phyloP scores from a whole-genome alignment of 2,797 vertebrate genomes.

The Fundulus diaphanus region DNA sequence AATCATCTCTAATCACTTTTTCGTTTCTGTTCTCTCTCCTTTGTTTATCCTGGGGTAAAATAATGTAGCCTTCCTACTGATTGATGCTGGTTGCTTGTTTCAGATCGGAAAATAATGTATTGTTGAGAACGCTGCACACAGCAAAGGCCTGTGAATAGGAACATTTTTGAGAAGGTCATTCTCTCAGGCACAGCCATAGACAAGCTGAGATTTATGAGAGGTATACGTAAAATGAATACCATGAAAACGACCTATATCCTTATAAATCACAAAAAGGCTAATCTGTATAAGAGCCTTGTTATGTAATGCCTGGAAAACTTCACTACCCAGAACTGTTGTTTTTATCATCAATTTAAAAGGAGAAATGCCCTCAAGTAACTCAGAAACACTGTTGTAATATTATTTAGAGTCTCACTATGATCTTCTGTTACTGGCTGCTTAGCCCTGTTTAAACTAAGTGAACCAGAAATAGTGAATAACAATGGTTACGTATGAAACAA shows the following conservation, averaged over 20 bases:
- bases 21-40: neutral
- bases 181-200: conserved; percentile 10
- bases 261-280: conserved; percentile 22
- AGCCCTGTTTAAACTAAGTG: neutral
- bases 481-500: neutral
- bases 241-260: conserved; percentile 8
- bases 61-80: neutral
- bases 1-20: neutral
- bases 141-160: conserved; percentile 14
- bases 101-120: neutral
- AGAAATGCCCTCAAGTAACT: neutral
- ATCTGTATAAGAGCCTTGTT: conserved; percentile 4
- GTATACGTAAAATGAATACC: conserved; percentile 21
- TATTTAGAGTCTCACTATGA: neutral
- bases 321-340: neutral
- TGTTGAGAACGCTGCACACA: conserved; percentile 7
- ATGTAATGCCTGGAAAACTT: conserved; percentile 6
- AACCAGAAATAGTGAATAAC: neutral
- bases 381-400: neutral
- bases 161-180: conserved; percentile 28
- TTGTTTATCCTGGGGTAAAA: neutral
- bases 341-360: neutral
- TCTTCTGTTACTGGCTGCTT: conserved; percentile 7
- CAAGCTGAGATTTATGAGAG: conserved; percentile 19
- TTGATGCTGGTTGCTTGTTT: conserved; percentile 11